Conservation (phyloP, 2,113 vertebrate species). For the Orcinus orca region DNA sequence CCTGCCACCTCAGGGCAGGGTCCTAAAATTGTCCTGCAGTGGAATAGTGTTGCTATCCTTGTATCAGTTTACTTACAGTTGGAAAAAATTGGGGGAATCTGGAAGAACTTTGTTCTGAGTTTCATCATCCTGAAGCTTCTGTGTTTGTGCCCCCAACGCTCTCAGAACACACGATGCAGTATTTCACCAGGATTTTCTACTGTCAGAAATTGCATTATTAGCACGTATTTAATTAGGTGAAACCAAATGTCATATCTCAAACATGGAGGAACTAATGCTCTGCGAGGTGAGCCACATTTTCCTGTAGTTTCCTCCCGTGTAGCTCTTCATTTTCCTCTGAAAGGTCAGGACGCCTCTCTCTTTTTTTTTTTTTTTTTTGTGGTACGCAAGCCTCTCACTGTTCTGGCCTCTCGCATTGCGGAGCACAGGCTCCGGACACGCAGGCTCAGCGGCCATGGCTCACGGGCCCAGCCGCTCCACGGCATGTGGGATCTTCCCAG, state of each 20-base stretch:
- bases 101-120: not conserved
- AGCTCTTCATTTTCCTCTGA: not conserved
- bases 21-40: not conserved
- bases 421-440: too few species aligned
- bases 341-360: not conserved
- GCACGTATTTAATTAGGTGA: not conserved
- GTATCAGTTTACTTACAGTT: not conserved
- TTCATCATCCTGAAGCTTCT: not conserved
- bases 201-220: not conserved
- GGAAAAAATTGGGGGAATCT: not conserved
- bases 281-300: fast-evolving
- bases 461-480: too few species aligned
- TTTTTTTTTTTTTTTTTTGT: too few species aligned
- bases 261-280: not conserved
- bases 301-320: not conserved
- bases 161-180: not conserved
- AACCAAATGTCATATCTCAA: not conserved
- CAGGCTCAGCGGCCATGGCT: too few species aligned
- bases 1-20: not conserved
- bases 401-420: too few species aligned
- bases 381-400: too few species aligned
- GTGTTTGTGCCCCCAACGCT: not conserved
- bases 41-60: too few species aligned
- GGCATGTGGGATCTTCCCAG: too few species aligned
- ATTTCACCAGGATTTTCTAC: too few species aligned